Evolutionary conservation across 2,888 invertebrate species (phyloP), one percentile per base, ranked within the genome.

Genomic region (Selenia dentaria): DNA sequence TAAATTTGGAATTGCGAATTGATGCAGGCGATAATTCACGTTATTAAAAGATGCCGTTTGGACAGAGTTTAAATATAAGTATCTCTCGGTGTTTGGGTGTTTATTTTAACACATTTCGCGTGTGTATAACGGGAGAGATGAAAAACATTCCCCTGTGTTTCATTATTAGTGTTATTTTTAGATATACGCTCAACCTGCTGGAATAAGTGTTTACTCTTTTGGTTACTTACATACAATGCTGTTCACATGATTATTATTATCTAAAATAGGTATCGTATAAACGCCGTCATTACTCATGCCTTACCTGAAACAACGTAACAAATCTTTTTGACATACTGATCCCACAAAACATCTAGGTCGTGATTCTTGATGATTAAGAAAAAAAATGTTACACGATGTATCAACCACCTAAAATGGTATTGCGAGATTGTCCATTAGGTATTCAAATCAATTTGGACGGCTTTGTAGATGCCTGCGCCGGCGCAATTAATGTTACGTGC

Each of bases 41-140:
- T 83, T 88, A 88, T 85, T 83, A 84, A 76, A 84, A 89, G 82
- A 82, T 78, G 76, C 57, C 74, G 82, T 87, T 85, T 84, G 71
- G 79, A 72, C 41, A 48, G 41, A 42, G 37, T 41, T 34, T 37
- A 41, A 37, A 47, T 46, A 35, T 33, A 47, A 41, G 40, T 37
- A 14, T 28, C 29, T 42, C 28, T 42, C 28, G 11, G 37, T 75
- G 83, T 87, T 85, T 87, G 72, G 82, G 73, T 86, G 82, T 88
- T 89, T 90, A 86, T 87, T 88, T 84, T 90, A 88, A 86, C 89
- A 84, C 85, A 86, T 86, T 90, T 89, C 73, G 90, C 89, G 81
- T 80, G 76, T 79, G 80, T 84, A 77, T 83, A 89, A 85, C 86
- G 78, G 74, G 73, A 68, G 85, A 86, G 89, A 89, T 88, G 88